Conservation (phyloP, 2,888 invertebrate genomes). For the Odontocerum albicorne region DNA sequence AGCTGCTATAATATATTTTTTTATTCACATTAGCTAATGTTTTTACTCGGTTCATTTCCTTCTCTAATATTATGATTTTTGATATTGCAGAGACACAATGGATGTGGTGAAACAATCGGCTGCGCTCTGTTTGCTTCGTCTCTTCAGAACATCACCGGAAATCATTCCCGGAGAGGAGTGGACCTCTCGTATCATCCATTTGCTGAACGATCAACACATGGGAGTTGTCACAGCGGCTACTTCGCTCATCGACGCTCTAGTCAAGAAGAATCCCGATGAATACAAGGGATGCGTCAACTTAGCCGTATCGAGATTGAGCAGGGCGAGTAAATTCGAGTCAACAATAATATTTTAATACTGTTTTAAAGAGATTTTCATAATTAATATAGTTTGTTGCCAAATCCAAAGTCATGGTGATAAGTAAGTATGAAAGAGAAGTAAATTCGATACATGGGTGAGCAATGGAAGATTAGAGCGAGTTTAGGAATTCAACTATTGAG, state of each 20-base stretch:
- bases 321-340: constrained; percentile 59
- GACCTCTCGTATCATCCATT: constrained; percentile 98
- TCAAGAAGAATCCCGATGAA: constrained; percentile 98
- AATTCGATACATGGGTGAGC: too few species aligned
- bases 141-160: constrained; percentile 94
- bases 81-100: constrained; percentile 84
- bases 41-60: too few species aligned
- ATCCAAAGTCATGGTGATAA: too few species aligned
- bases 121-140: constrained; percentile 90
- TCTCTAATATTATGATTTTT: too few species aligned
- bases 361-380: too few species aligned
- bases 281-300: constrained; percentile 98
- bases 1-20: too few species aligned
- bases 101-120: constrained; percentile 99
- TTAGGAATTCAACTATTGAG: too few species aligned
- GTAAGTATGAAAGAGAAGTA: too few species aligned
- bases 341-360: too few species aligned
- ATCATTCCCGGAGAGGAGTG: constrained; percentile 97
- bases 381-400: too few species aligned
- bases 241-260: constrained; percentile 95
- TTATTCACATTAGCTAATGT: too few species aligned
- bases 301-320: constrained; percentile 94
- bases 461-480: too few species aligned
- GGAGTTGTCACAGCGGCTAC: constrained; percentile 99
- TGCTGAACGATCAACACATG: constrained; percentile 98